Conservation (phyloP, 2,888 invertebrate genomes). For the Lottia scabra region DNA sequence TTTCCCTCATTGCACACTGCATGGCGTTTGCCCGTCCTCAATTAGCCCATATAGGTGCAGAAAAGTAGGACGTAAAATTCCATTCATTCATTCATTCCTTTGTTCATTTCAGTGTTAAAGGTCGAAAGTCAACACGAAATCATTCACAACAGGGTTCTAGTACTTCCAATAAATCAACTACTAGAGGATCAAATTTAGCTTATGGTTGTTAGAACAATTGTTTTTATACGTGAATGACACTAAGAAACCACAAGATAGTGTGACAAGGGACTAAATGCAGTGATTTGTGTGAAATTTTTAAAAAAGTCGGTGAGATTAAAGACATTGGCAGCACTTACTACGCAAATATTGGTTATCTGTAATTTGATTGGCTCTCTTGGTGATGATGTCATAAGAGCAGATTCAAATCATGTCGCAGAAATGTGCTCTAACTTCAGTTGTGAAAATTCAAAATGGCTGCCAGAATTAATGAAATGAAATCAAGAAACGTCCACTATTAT, state of each 20-base stretch:
- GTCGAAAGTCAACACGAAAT: constrained; percentile 28
- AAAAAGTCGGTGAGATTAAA: no score
- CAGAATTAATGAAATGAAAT: no score
- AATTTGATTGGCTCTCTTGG: neutral
- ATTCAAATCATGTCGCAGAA: neutral
- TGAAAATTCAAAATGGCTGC: neutral
- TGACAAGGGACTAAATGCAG: no score
- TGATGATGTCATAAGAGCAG: neutral
- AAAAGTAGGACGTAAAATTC: no score
- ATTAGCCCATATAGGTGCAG: no score
- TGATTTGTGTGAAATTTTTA: no score
- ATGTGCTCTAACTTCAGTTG: neutral
- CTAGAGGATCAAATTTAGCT: constrained; percentile 26
- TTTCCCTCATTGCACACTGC: no score
- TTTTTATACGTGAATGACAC: no score
- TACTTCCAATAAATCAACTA: constrained; percentile 12
- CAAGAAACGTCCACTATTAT: no score
- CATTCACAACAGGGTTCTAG: constrained; percentile 23
- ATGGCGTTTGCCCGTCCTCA: no score
- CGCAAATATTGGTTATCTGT: neutral
- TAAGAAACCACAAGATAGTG: no score
- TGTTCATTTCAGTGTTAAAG: constrained; percentile 30
- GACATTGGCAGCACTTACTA: neutral
- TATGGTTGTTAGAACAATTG: constrained; percentile 21
- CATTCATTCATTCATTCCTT: no score